A percentile compares a stretch with the other conserved stretches of the same genome.
These are phyloP conservation scores for Anguilla anguilla DNA, from an alignment of 2,797 vertebrate species.

Conservation along the genomic window DNA sequence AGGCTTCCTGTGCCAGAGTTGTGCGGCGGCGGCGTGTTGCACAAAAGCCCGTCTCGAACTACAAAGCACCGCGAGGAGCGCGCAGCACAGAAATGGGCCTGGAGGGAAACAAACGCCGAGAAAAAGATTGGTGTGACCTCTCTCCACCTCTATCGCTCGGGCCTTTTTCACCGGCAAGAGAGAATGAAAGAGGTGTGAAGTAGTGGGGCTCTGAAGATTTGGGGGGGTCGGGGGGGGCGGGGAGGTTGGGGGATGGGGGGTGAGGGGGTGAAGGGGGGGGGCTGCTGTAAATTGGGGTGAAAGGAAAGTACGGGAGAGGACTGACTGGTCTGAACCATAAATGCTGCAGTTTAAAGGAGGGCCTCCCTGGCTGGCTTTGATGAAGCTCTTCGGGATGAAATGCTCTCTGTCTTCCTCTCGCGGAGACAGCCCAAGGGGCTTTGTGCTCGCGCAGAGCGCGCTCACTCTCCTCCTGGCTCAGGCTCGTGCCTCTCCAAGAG, in stretches of 20 bases:
- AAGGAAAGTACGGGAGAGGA: background rate
- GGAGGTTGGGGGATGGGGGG: too few relatives aligned
- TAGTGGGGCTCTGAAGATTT: background rate
- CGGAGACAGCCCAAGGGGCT: background rate
- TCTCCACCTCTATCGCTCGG: background rate
- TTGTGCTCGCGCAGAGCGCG: background rate
- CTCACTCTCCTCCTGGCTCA: background rate
- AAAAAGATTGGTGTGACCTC: background rate
- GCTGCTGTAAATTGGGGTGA: background rate
- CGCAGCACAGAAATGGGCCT: background rate
- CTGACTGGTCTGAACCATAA: background rate
- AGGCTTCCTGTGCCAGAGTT: slow-evolving; percentile 28
- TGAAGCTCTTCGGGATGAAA: background rate
- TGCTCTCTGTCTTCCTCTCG: background rate
- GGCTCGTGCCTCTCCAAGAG: background rate
- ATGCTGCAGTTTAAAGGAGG: background rate
- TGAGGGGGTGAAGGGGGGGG: background rate
- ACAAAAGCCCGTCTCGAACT: background rate
- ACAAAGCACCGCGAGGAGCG: background rate
- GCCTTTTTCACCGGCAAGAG: background rate
- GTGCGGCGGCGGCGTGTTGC: background rate
- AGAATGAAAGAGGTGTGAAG: background rate
- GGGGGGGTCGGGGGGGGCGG: too few relatives aligned
- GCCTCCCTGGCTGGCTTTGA: background rate
- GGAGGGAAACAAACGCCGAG: background rate